Percentiles rank a stretch among this genome's conserved stretches.
phyloP scores from a whole-genome alignment of 2,888 invertebrate genomes.

The Pheosia tremula region DNA sequence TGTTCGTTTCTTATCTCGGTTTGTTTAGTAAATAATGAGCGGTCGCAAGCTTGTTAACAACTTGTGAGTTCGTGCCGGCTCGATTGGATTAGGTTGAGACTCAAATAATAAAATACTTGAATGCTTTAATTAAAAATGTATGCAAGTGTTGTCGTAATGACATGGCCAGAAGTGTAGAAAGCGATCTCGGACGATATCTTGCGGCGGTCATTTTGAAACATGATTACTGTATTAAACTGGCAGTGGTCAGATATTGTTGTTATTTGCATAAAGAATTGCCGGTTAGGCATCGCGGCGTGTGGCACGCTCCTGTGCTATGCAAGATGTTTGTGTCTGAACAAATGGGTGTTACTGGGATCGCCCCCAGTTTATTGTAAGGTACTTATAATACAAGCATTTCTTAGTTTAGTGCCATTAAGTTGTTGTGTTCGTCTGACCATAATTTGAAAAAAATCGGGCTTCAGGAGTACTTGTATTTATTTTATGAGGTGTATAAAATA shows the following conservation, averaged over 20 bases:
- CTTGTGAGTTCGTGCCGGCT: slow-evolving; percentile 45
- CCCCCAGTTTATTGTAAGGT: too few species aligned
- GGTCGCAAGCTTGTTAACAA: slow-evolving; percentile 68
- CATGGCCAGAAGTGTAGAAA: slow-evolving; percentile 17
- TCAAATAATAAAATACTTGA: slow-evolving; percentile 16
- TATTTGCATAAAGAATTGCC: slow-evolving; percentile 74
- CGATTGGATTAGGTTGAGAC: slow-evolving; percentile 36
- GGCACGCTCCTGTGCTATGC: slow-evolving; percentile 52
- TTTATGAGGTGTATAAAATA: neutral
- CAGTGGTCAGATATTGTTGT: slow-evolving; percentile 55
- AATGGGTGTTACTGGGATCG: slow-evolving; percentile 42
- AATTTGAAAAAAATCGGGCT: slow-evolving; percentile 36
- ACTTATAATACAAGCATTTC: too few species aligned
- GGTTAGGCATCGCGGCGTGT: slow-evolving; percentile 61
- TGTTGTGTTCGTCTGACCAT: too few species aligned
- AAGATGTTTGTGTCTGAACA: slow-evolving; percentile 53
- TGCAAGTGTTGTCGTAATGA: slow-evolving; percentile 30
- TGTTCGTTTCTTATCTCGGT: slow-evolving; percentile 68
- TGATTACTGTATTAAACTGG: slow-evolving; percentile 62
- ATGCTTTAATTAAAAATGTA: slow-evolving; percentile 34
- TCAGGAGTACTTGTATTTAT: slow-evolving; percentile 56
- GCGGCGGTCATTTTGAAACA: slow-evolving; percentile 42
- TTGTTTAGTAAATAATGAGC: slow-evolving; percentile 75
- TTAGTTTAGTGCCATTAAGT: too few species aligned
- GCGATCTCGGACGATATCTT: slow-evolving; percentile 26